Base-by-base conservation (phyloP, 2,888 invertebrate genomes). In the Polydesmus complanatus region DNA sequence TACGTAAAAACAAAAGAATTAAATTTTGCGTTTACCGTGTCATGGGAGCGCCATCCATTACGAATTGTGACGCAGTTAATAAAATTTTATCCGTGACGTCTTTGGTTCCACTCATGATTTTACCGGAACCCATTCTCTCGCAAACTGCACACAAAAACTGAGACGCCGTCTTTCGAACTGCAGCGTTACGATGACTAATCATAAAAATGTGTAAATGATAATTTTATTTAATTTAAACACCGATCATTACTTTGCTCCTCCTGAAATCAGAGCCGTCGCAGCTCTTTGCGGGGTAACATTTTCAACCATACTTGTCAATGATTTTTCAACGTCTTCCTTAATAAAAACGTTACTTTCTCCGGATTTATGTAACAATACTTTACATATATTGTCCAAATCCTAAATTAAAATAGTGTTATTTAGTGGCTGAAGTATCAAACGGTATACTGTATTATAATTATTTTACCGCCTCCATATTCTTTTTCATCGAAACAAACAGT, bases 291-390 rank as follows among this genome's bases (percentile, higher is more conserved):
- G 81, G 27, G 83, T 82, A 21, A 89, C 79, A 63, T 85, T 80
- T 61, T 88, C 84, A 62, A 90, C 84, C 81, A 97, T 85, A 18
- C 82, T 79, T 68, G 85, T 86, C 51, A 97, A 74, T 1, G 94
- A 88, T 11, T 80, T 79, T 61, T 85, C 84, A 2, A 93, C 89
- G 74, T 96, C 96, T 47, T 87, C 87, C 23, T 94, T 80, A 57
- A 97, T 80, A 72, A 97, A 95, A 67, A 86, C 84, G 75, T 94
- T 95, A 5, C 92, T 94, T 70, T 97, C 96, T 0, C 93, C 92
- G 56, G 90, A 87, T 63, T 94, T 84, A 67, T 88, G 86, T 27
- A 96, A 78, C 61, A 96, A 75, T 11, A 88, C 84, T 23, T 80
- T 82, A 0, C 85, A 85, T 57, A 92, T 79, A 70, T 90, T 88